Conservation (phyloP, 2,797 vertebrate genomes). For the Buphagus erythrorhynchus region DNA sequence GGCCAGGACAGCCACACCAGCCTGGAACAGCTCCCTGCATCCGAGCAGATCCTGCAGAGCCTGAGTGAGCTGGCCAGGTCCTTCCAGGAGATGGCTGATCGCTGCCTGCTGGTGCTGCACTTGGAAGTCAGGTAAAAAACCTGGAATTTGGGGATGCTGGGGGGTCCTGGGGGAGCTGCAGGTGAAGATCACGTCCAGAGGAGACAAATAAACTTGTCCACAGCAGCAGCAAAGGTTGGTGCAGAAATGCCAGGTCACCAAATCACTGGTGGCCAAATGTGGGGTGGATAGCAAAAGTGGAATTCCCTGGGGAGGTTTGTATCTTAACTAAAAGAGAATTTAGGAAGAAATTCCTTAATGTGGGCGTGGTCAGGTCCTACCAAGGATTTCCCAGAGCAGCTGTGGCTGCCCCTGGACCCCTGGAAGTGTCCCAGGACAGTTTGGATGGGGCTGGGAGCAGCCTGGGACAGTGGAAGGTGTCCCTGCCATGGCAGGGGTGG, state of each 20-base stretch:
- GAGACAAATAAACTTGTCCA: background rate
- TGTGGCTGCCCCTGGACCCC: background rate
- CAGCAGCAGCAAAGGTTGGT: too few species aligned
- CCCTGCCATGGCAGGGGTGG: background rate
- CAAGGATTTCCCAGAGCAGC: background rate
- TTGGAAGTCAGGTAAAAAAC: conserved; percentile 91
- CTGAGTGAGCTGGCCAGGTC: conserved; percentile 88
- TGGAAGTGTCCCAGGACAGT: background rate
- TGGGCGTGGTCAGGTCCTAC: background rate
- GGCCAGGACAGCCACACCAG: conserved; percentile 84
- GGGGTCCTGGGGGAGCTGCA: background rate
- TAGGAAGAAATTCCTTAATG: background rate
- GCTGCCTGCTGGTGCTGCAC: conserved; percentile 93
- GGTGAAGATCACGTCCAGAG: background rate
- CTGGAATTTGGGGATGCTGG: accelerated
- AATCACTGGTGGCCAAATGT: accelerated
- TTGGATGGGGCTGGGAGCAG: accelerated
- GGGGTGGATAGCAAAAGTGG: accelerated
- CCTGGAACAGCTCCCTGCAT: conserved; percentile 84
- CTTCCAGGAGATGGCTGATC: conserved; percentile 95
- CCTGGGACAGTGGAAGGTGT: accelerated
- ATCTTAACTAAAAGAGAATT: background rate
- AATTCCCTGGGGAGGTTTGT: background rate
- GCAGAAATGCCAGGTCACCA: background rate
- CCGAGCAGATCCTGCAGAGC: conserved; percentile 93